Evolutionary conservation across 2,888 invertebrate species (phyloP).

Genomic region (Ectemnius lituratus): DNA sequence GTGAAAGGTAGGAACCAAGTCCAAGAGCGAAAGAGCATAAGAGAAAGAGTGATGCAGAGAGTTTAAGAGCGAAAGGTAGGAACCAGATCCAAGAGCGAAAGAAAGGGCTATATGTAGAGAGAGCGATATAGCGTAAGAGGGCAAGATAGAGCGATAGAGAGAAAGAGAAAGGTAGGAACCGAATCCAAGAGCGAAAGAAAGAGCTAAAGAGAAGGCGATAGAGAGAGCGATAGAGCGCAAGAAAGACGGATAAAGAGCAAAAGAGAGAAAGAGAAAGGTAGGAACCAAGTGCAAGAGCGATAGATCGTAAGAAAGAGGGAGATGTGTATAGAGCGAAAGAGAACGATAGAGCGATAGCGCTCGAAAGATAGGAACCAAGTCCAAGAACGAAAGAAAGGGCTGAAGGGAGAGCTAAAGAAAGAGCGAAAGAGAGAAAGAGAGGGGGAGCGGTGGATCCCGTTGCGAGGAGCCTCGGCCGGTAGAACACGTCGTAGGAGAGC

Average conservation of each 20-base stretch:
- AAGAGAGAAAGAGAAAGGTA: conserved; percentile 10
- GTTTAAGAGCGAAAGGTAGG: conserved; percentile 20
- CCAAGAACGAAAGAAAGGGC: not conserved
- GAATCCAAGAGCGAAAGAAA: not conserved
- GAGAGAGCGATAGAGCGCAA: not conserved
- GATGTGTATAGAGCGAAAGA: not conserved
- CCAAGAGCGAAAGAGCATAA: not conserved
- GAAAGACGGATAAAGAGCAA: not conserved
- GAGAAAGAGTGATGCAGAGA: conserved; percentile 22
- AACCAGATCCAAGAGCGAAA: not conserved
- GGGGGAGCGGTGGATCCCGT: not conserved
- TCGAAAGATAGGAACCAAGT: not conserved
- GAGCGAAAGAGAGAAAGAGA: not conserved
- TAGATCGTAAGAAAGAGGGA: conserved; percentile 10
- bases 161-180: conserved; percentile 27
- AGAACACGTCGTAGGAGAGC: conserved; percentile 25
- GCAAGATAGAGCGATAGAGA: conserved; percentile 11
- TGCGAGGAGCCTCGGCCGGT: conserved; percentile 31
- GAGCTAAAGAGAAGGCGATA: conserved; percentile 13
- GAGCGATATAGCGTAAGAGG: not conserved
- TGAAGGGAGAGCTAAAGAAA: too few relatives aligned
- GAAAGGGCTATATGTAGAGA: not conserved
- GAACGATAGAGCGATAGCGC: conserved; percentile 9
- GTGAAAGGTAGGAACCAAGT: not conserved
- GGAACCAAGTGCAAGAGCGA: not conserved